phyloP scores from a whole-genome alignment of 2,888 invertebrate genomes.

The Agrochola lychnidis region DNA sequence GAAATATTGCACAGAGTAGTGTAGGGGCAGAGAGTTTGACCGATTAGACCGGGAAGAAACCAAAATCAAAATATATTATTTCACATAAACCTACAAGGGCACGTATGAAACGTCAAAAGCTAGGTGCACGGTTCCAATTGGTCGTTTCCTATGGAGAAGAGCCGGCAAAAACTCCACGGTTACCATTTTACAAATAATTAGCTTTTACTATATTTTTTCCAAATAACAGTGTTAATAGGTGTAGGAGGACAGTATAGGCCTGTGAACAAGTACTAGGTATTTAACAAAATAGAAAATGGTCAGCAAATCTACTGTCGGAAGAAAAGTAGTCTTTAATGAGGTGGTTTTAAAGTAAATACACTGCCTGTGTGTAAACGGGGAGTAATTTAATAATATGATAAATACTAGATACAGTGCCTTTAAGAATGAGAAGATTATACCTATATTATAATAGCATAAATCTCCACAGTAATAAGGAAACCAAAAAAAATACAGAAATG shows the following conservation, averaged over 20 bases:
- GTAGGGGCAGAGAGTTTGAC: slow-evolving; percentile 27
- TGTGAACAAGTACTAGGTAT: background rate
- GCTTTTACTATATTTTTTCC: background rate
- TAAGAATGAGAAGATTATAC: background rate
- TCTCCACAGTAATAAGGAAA: too few species aligned
- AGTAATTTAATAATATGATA: background rate
- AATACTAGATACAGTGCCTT: background rate
- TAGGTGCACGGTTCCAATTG: background rate
- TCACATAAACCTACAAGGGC: background rate
- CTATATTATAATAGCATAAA: background rate
- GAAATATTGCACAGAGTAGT: slow-evolving; percentile 64
- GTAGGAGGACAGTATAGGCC: background rate
- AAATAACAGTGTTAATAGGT: background rate
- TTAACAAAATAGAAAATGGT: background rate
- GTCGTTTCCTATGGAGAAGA: background rate
- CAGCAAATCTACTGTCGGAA: background rate
- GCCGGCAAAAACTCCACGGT: background rate
- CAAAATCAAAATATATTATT: background rate
- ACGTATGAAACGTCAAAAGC: background rate
- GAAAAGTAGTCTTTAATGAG: background rate
- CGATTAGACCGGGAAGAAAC: background rate
- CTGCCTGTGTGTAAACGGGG: too few species aligned
- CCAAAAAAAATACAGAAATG: background rate
- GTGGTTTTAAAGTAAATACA: background rate
- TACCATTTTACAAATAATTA: background rate